These are phyloP conservation scores for Ophion ellenae DNA, from an alignment of 2,888 invertebrate genomes.

Conservation along the genomic window DNA sequence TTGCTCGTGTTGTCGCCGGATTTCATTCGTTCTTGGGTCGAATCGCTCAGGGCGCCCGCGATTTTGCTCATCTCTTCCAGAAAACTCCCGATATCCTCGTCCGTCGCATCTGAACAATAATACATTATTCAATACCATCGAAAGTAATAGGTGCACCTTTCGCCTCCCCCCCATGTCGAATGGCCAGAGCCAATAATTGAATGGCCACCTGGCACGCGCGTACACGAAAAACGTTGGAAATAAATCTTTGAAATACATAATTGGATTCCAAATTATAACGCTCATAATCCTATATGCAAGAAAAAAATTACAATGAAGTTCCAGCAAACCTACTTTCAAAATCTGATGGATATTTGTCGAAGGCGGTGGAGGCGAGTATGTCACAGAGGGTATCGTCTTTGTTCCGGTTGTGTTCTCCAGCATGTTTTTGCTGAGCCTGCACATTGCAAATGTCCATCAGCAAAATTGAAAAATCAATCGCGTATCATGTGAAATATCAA, in stretches of 20 bases:
- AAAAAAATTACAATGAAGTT: constrained; percentile 1
- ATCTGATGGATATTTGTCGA: constrained; percentile 81
- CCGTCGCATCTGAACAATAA: constrained; percentile 77
- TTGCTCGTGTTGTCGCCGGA: constrained; percentile 73
- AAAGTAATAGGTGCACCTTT: neutral
- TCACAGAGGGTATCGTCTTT: constrained; percentile 80
- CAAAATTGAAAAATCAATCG: neutral
- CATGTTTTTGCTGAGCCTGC: constrained; percentile 74
- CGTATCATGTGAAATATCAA: constrained; percentile 18
- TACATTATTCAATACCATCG: neutral
- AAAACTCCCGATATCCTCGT: constrained; percentile 81
- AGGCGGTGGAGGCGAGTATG: constrained; percentile 78
- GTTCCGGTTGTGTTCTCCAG: constrained; percentile 72
- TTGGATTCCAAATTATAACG: no score
- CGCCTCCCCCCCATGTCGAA: neutral
- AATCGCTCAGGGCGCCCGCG: constrained; percentile 77
- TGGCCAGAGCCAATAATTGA: neutral
- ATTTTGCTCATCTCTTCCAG: constrained; percentile 82
- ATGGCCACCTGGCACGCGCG: neutral
- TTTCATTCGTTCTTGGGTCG: constrained; percentile 74
- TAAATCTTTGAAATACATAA: no score
- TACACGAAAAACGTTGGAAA: neutral
- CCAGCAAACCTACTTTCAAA: constrained; percentile 78
- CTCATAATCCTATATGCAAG: neutral
- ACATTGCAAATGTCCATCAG: neutral